phyloP scores from a whole-genome alignment of 1,140 invertebrate species.

The Ruditapes philippinarum region DNA sequence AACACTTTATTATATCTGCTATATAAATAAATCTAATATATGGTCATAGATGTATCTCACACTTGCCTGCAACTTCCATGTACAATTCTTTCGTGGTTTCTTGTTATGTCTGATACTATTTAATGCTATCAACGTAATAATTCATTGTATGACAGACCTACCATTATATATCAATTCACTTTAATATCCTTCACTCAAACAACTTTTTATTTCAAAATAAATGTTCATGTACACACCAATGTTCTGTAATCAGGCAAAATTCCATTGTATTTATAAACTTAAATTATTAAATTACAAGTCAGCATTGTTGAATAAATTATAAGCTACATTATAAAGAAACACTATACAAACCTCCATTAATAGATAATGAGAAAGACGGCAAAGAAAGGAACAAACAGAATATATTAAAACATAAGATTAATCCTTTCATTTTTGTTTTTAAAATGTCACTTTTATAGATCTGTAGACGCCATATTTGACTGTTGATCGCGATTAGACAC shows the following conservation, averaged over 20 bases:
- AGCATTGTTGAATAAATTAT: not conserved
- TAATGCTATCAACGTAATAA: no score
- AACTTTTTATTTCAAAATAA: no score
- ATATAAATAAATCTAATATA: no score
- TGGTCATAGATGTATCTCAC: no score
- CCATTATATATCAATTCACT: no score
- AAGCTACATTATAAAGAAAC: not conserved
- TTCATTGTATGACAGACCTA: no score
- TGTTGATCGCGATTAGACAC: constrained; percentile 8
- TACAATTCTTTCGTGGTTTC: no score
- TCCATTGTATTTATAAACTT: no score
- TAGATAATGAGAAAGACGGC: not conserved
- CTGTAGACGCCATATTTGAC: constrained; percentile 4
- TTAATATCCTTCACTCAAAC: no score
- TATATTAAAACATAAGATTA: not conserved
- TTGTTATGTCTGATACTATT: no score
- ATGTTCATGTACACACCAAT: not conserved
- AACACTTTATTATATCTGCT: no score
- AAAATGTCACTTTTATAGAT: not conserved
- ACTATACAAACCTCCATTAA: not conserved
- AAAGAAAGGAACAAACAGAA: not conserved
- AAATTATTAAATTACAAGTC: not conserved
- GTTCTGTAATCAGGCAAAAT: not conserved
- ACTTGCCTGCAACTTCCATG: no score
- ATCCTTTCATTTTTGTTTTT: not conserved